Conservation (phyloP, 2,888 invertebrate genomes). For the Himalopsyche kuldschensis region DNA sequence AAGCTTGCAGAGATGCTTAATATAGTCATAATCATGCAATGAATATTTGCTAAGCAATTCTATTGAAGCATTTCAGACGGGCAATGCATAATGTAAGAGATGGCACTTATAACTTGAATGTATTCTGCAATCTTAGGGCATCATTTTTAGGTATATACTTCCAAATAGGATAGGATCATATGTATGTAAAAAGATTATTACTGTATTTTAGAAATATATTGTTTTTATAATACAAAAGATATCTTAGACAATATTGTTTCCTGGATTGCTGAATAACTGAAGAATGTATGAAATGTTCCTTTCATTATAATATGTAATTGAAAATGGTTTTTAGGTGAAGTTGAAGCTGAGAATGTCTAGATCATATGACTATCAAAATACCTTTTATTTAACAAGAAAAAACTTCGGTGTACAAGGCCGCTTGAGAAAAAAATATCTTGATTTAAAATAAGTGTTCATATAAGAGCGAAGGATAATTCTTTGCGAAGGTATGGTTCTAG, state of each 20-base stretch:
- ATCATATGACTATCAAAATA: not conserved
- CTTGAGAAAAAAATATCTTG: not conserved
- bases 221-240: too few relatives aligned
- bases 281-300: not conserved
- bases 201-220: not conserved
- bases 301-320: not conserved
- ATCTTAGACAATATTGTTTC: too few relatives aligned
- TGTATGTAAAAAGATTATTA: not conserved
- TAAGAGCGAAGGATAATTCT: not conserved
- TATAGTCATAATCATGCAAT: not conserved
- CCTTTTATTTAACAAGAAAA: not conserved
- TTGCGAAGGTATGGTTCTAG: not conserved
- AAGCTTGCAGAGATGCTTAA: not conserved
- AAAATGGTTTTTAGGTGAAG: not conserved
- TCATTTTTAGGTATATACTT: not conserved
- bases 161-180: not conserved
- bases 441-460: not conserved
- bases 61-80: not conserved
- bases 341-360: not conserved
- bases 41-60: not conserved
- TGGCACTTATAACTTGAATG: not conserved
- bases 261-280: not conserved
- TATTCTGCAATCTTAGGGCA: not conserved
- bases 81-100: not conserved
- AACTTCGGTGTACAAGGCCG: not conserved